Conservation (phyloP, 2,797 vertebrate species). For the Pteronotus mesoamericanus region DNA sequence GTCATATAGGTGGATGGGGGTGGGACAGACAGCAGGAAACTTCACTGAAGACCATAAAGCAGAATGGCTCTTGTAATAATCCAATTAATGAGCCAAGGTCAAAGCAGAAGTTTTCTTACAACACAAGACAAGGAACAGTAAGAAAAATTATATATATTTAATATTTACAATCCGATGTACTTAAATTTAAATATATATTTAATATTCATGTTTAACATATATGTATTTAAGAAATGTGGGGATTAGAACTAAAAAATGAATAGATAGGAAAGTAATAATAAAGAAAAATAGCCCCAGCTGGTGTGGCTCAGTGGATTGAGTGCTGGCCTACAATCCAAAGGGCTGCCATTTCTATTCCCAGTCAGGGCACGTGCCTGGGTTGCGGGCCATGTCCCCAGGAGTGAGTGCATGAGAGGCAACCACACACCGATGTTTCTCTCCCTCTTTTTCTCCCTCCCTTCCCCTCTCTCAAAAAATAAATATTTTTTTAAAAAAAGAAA, state of each 20-base stretch:
- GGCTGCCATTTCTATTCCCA: no score
- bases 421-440: no score
- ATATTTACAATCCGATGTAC: background rate
- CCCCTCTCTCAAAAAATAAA: no score
- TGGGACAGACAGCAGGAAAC: background rate
- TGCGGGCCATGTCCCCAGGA: no score
- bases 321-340: no score
- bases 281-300: background rate
- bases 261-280: background rate
- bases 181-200: background rate
- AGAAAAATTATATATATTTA: background rate
- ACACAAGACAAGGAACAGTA: background rate
- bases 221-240: background rate
- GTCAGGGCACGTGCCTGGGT: no score
- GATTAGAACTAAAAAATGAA: background rate
- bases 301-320: no score
- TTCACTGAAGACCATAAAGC: background rate
- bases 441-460: no score
- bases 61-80: background rate
- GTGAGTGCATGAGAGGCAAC: no score
- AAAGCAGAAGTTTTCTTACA: background rate
- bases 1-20: background rate
- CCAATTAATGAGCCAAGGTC: background rate
- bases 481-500: no score
- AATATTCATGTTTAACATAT: background rate